Evolutionary conservation across 2,888 invertebrate genomes (phyloP), one percentile per base, ranked within the genome.

Genomic region (Ligdia adustata): DNA sequence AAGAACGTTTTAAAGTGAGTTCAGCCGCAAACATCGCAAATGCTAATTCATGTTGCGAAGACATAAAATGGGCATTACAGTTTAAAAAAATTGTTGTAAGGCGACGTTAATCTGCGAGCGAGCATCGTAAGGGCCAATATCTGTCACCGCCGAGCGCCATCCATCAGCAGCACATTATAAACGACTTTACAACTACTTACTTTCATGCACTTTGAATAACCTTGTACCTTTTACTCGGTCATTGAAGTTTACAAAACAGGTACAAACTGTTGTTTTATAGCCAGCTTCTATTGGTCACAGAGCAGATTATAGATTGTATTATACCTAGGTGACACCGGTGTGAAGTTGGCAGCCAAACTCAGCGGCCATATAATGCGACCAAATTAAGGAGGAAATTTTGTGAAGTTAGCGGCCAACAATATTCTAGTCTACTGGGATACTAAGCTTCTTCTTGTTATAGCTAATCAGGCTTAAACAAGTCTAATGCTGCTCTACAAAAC

Each of bases 101-200:
- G 33, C 6, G 31, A 18, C 41, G 46, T 55, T 52, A 55, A 53
- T 55, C 16, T 32, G n/a, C 11, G 6, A 42, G n/a, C 34, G 22
- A 13, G 44, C 48, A 41, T 55, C 44, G 32, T 43, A 33, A 52
- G 39, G 18, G 38, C 11, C 46, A 42, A 58, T 56, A 53, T 52
- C 52, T 15, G 53, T 55, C 47, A 45, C 16, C 47, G 27, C 46
- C 44, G 7, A 31, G 31, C 14, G 32, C 7, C 29, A 37, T 44
- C 24, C 31, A 44, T 44, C 29, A 34, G 18, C 1, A 12, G 1
- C 13, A 9, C 18, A 43, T 43, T 43, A 42, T 28, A 18, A 18
- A 42, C 33, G 34, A 15, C 15, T n/a, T 4, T 13, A 18, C n/a
- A 41, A 14, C 12, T 20, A 42, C 18, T 24, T 18, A 14, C 14